phyloP scores from a whole-genome alignment of 53 echinoderm and acorn worm genomes.

The Apostichopus leukothele region DNA sequence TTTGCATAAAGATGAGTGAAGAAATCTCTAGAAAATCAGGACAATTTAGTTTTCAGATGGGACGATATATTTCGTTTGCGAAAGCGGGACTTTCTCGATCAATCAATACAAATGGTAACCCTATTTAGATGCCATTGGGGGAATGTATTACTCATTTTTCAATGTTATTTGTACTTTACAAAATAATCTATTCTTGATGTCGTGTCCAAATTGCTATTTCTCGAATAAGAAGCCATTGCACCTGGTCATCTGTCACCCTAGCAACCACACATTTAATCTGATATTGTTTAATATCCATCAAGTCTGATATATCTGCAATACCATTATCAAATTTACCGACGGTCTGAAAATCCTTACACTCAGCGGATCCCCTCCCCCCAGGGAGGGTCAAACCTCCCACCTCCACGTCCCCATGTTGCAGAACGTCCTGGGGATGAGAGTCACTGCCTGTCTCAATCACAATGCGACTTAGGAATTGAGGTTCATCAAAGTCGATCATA shows the following conservation, averaged over 20 bases:
- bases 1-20: too few species aligned
- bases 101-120: too few species aligned
- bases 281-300: constrained; percentile 49
- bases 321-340: constrained; percentile 68
- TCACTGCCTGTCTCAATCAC: constrained; percentile 72
- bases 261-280: constrained; percentile 66
- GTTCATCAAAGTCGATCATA: constrained; percentile 70
- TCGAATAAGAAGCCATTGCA: constrained; percentile 70
- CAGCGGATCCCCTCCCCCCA: constrained; percentile 17
- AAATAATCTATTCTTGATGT: constrained; percentile 8
- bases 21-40: too few species aligned
- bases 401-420: constrained; percentile 66
- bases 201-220: constrained; percentile 85
- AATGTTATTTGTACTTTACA: too few species aligned
- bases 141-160: too few species aligned
- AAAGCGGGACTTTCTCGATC: too few species aligned
- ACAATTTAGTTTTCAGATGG: too few species aligned
- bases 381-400: constrained; percentile 50
- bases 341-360: constrained; percentile 65
- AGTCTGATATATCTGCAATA: constrained; percentile 56
- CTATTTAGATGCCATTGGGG: too few species aligned
- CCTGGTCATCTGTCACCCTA: constrained; percentile 64
- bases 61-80: too few species aligned
- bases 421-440: constrained; percentile 68
- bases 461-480: constrained; percentile 61